Evolutionary conservation across 2,888 invertebrate genomes (phyloP).

Genomic region (Andrena fulva): DNA sequence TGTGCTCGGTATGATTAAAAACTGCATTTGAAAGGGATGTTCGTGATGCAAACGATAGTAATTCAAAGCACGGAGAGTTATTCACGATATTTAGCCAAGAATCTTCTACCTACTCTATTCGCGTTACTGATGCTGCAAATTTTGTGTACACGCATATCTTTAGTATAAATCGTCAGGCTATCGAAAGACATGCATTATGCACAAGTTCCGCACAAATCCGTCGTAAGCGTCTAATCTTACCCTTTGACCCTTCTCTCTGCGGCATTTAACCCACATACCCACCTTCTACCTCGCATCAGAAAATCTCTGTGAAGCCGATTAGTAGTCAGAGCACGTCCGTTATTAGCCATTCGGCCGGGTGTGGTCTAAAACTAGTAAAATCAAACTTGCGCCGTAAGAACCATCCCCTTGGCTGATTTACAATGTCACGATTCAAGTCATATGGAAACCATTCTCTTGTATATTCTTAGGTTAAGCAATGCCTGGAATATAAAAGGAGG

Average conservation of each 20-base stretch:
- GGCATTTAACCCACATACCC: slow-evolving; percentile 60
- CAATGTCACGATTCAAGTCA: neutral
- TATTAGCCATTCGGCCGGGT: slow-evolving; percentile 80
- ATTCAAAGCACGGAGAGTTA: neutral
- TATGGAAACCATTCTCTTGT: neutral
- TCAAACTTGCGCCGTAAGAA: slow-evolving; percentile 69
- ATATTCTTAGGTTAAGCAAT: neutral
- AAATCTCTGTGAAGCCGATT: slow-evolving; percentile 77
- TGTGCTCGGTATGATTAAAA: neutral
- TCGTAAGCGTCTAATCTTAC: slow-evolving; percentile 47
- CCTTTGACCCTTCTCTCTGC: slow-evolving; percentile 46
- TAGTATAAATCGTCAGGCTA: slow-evolving; percentile 60
- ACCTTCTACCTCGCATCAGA: slow-evolving; percentile 55
- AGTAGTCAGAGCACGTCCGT: slow-evolving; percentile 81
- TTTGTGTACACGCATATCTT: slow-evolving; percentile 29
- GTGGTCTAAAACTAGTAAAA: slow-evolving; percentile 74
- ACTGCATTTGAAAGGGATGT: neutral
- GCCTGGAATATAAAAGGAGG: too few relatives aligned
- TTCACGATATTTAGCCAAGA: neutral
- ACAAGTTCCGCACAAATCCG: slow-evolving; percentile 55
- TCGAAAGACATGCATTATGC: slow-evolving; percentile 69
- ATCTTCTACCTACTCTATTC: neutral
- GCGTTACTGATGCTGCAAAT: slow-evolving; percentile 14
- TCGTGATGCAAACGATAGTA: neutral
- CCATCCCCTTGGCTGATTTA: slow-evolving; percentile 43